These are phyloP conservation scores for Lemur catta DNA, from an alignment of 2,797 vertebrate genomes.

Conservation along the genomic window DNA sequence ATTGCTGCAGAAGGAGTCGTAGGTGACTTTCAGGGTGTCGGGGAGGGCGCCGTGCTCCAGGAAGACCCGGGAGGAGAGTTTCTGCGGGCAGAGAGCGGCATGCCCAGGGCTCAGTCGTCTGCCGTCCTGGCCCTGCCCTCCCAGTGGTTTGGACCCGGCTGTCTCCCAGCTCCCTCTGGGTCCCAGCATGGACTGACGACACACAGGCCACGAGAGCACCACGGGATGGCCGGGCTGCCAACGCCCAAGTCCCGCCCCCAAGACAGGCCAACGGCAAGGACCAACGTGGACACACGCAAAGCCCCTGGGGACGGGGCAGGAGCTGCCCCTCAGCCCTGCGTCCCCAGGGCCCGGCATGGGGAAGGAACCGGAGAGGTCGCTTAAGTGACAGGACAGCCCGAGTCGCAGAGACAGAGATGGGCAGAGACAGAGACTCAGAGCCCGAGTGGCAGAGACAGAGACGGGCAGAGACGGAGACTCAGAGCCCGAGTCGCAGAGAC, in stretches of 20 bases:
- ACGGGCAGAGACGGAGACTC: too few relatives aligned
- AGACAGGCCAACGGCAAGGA: not conserved
- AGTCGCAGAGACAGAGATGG: not conserved
- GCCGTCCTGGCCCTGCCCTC: not conserved
- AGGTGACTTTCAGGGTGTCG: constrained; percentile 86
- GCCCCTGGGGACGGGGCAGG: fast-evolving
- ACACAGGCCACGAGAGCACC: fast-evolving
- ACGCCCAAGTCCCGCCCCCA: fast-evolving
- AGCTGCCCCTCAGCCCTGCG: not conserved
- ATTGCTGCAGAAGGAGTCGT: constrained; percentile 87
- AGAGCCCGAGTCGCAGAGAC: not conserved
- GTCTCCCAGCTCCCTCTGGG: too few relatives aligned
- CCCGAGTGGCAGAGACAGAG: too few relatives aligned
- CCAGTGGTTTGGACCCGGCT: fast-evolving
- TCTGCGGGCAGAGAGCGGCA: constrained; percentile 81
- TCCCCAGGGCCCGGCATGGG: not conserved
- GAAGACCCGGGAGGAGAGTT: constrained; percentile 93
- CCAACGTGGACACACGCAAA: fast-evolving
- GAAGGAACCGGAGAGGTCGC: not conserved
- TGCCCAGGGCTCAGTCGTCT: not conserved
- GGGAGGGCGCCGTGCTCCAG: constrained; percentile 89
- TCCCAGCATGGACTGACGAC: not conserved
- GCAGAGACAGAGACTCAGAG: too few relatives aligned
- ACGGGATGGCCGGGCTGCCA: not conserved
- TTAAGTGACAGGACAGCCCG: not conserved